Evolutionary conservation across 2,888 invertebrate genomes (phyloP), one percentile per base, ranked within the genome.

Genomic region (Apamea sordens): DNA sequence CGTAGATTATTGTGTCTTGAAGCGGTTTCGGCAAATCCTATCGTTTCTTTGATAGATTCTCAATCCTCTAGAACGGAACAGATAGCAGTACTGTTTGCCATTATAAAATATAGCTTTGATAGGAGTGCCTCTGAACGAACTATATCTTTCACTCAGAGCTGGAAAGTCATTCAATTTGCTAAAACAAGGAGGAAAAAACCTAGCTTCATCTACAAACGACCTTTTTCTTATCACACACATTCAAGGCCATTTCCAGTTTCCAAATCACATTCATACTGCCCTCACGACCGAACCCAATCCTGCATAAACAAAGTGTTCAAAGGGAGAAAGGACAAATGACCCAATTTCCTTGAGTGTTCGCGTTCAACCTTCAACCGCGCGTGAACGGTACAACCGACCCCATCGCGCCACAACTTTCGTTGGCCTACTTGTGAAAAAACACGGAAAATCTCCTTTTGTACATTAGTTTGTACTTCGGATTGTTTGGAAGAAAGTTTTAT

Each of bases 261-360:
- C 77, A 84, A 89, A 88, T 88, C 89, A 88, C 86, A 88, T 82
- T 83, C 77, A 80, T 63, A 76, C 72, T 85, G 70, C 76, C 77
- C 82, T 82, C 84, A 87, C 84, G 88, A 89, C 90, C 89, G 90
- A 92, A 92, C 89, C 87, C 88, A 88, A 89, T 89, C 82, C 89
- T 89, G 82, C 89, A 91, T 90, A 88, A 91, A 89, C 89, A 89
- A 87, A 85, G 85, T 88, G 90, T 80, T 91, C 92, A 91, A 91
- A 92, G 92, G 92, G 92, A 92, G 89, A 91, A 93, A 93, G 94
- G 95, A 94, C 95, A 95, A 94, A 96, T 96, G 96, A 96, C 96
- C 96, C 94, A 96, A 96, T 96, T 96, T 96, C 95, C 95, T 94
- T 93, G 93, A 94, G 88, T 89, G 87, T 88, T 84, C 77, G 81